These are phyloP conservation scores for Limonius californicus DNA, from an alignment of 1,140 invertebrate species.

Conservation along the genomic window DNA sequence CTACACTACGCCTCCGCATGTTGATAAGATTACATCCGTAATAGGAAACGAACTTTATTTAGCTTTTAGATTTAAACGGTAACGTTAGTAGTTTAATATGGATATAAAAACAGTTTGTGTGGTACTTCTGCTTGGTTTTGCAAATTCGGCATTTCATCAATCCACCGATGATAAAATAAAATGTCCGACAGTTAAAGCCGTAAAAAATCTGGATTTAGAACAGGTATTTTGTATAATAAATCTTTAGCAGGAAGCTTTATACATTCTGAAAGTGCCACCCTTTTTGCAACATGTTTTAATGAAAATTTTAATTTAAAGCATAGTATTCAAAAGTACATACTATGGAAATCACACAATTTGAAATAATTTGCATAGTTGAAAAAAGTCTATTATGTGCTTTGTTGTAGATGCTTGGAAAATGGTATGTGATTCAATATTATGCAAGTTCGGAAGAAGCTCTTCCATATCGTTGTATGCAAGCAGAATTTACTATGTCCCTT, in stretches of 20 bases:
- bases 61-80: neutral
- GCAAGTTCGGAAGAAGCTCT: slow-evolving; percentile 79
- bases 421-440: slow-evolving; percentile 83
- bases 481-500: slow-evolving; percentile 62
- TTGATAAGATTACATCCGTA: neutral
- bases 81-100: neutral
- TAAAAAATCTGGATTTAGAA: slow-evolving; percentile 53
- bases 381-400: neutral
- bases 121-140: neutral
- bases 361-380: neutral
- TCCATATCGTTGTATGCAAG: slow-evolving; percentile 77
- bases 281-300: neutral
- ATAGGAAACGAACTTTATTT: neutral
- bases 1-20: neutral
- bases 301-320: too few species aligned
- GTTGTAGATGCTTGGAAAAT: slow-evolving; percentile 67
- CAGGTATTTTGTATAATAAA: too few species aligned
- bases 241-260: too few species aligned
- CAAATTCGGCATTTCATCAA: slow-evolving; percentile 36
- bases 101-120: neutral
- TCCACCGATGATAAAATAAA: slow-evolving; percentile 55
- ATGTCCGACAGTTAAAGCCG: slow-evolving; percentile 55
- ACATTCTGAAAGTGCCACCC: too few species aligned
- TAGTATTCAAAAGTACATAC: neutral
- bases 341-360: neutral